Evolutionary conservation across 1,140 invertebrate genomes (phyloP), one percentile per base, ranked within the genome.

Genomic region (Sycobia sp.): DNA sequence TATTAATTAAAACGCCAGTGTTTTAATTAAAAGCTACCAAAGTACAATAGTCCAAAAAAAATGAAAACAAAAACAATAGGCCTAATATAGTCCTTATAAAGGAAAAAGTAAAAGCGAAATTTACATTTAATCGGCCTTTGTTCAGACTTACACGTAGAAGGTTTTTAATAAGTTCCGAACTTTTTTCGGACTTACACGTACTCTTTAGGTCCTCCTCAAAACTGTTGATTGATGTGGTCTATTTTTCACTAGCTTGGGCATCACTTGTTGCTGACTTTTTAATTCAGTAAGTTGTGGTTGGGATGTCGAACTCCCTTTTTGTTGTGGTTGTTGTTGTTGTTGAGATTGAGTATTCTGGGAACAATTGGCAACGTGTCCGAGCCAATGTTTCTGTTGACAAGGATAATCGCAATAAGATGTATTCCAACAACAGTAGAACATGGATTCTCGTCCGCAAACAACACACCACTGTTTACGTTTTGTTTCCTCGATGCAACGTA

Each of bases 351-450:
- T 27, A 49, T 76, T 72, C 38, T 81, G 80, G 7, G 71, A 72
- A 63, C 86, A 87, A 0, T 75, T 76, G 23, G 74, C 67, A 71
- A 79, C 85, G 72, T 91, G 90, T 10, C 76, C 74, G 0, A 83
- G 58, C 90, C 90, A 91, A 74, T 91, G 88, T 65, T 85, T 82
- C 57, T 86, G 83, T 74, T 94, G 92, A 71, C 94, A 96, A 3
- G 87, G 83, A 76, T 92, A 91, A 81, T 91, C 90, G 78, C 94
- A 97, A 75, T 97, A 97, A 32, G 92, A 90, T 0, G 94, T 96
- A 79, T 96, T 96, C 94, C 94, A 96, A 72, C 94, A 96, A 73
- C 94, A 96, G 80, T 94, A 95, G 75, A 94, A 94, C 65, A 92
- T 86, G 0, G 94, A 92, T 80, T 95, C 93, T 66, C 91, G 89